Conservation (phyloP, 2,113 vertebrate species). For the Platanista minor region DNA sequence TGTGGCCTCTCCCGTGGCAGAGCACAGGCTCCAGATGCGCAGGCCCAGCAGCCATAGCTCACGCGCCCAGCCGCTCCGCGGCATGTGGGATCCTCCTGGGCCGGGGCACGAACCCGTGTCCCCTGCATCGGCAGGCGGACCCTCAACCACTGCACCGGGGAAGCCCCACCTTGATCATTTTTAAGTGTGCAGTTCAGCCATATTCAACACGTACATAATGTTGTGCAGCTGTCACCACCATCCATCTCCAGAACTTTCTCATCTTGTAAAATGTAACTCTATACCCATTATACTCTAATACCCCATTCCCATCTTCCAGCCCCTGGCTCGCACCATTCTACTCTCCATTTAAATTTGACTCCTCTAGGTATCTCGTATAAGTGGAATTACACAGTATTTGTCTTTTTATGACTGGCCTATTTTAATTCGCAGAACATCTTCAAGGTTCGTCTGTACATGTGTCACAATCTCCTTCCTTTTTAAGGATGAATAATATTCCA, state of each 20-base stretch:
- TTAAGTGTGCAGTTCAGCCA: background rate
- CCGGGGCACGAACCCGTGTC: no score
- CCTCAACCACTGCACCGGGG: no score
- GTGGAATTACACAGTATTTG: background rate
- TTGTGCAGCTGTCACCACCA: background rate
- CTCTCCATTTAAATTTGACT: no score
- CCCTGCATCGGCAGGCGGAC: no score
- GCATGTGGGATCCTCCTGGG: no score
- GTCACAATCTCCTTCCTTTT: background rate
- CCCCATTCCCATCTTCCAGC: no score
- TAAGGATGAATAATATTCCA: no score
- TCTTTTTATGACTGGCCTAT: background rate
- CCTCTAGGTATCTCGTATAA: background rate
- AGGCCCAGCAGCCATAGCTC: rapidly evolving
- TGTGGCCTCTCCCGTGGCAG: no score
- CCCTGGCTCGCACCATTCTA: background rate
- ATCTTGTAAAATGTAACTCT: background rate
- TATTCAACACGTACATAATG: rapidly evolving
- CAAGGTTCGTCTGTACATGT: no score
- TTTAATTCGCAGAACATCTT: background rate
- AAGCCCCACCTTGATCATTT: background rate
- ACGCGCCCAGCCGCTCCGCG: no score
- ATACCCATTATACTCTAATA: background rate
- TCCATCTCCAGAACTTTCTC: background rate
- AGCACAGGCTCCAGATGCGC: no score